phyloP scores from a whole-genome alignment of 2,113 vertebrate species.

The Gasterosteus aculeatus region DNA sequence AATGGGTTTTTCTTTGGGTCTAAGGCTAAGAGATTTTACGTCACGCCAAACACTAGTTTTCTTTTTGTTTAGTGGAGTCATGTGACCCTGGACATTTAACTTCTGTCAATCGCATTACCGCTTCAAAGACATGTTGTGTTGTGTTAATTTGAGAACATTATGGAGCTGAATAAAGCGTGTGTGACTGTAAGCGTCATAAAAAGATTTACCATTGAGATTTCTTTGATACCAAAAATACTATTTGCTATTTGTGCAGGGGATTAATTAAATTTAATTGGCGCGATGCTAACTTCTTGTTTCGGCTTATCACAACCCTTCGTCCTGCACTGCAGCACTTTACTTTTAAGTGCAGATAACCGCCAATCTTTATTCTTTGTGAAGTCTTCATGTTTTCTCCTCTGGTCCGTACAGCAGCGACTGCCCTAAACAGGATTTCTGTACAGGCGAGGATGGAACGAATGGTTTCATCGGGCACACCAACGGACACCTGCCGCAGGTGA shows the following conservation, averaged over 20 bases:
- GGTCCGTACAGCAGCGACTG: conserved; percentile 71
- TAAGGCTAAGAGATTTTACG: neutral
- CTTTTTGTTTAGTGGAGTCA: neutral
- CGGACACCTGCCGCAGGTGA: conserved; percentile 86
- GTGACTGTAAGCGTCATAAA: neutral
- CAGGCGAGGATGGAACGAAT: conserved; percentile 77
- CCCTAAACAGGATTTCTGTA: conserved; percentile 79
- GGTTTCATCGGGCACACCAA: conserved; percentile 81
- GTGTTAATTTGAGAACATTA: neutral
- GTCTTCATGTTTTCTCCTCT: conserved; percentile 2
- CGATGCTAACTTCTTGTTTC: neutral
- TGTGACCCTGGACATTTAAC: neutral
- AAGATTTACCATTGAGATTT: neutral
- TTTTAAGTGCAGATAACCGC: neutral
- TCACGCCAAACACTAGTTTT: neutral
- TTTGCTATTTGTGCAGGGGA: neutral
- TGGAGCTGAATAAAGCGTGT: too few species aligned
- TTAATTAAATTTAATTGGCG: neutral
- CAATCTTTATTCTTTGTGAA: neutral
- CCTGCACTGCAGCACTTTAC: neutral
- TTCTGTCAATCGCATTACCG: neutral
- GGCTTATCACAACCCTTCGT: neutral
- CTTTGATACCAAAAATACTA: neutral
- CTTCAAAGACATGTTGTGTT: neutral
- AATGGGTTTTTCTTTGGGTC: too few species aligned